These are phyloP conservation scores for Catagonus wagneri DNA, from an alignment of 2,113 vertebrate species.

Conservation along the genomic window DNA sequence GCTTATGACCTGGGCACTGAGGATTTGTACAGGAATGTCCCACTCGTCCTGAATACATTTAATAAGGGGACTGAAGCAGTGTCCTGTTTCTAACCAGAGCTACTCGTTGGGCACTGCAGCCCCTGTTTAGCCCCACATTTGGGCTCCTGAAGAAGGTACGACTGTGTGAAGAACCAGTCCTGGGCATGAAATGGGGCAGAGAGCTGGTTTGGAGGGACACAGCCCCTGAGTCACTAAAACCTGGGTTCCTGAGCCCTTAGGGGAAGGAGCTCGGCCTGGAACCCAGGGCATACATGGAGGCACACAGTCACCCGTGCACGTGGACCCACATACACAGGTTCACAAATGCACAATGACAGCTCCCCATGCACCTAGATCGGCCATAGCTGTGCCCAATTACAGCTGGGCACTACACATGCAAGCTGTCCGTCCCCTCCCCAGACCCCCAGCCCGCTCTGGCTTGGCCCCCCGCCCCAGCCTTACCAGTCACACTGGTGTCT, in stretches of 20 bases:
- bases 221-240: background rate
- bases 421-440: background rate
- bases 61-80: background rate
- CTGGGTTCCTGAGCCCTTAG: background rate
- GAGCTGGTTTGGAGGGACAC: background rate
- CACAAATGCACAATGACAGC: background rate
- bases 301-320: background rate
- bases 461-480: background rate
- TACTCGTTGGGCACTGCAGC: background rate
- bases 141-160: background rate
- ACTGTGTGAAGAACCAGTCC: background rate
- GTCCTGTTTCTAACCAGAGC: background rate
- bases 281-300: background rate
- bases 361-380: background rate
- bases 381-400: background rate
- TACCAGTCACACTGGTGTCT: constrained; percentile 25
- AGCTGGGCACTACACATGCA: background rate
- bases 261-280: background rate
- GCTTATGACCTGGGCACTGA: background rate
- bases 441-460: background rate
- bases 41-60: background rate
- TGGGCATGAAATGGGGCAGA: background rate
- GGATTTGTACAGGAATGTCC: background rate
- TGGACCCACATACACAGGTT: background rate
- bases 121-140: background rate